phyloP scores from a whole-genome alignment of 2,888 invertebrate species.

The Platypus cylindrus region DNA sequence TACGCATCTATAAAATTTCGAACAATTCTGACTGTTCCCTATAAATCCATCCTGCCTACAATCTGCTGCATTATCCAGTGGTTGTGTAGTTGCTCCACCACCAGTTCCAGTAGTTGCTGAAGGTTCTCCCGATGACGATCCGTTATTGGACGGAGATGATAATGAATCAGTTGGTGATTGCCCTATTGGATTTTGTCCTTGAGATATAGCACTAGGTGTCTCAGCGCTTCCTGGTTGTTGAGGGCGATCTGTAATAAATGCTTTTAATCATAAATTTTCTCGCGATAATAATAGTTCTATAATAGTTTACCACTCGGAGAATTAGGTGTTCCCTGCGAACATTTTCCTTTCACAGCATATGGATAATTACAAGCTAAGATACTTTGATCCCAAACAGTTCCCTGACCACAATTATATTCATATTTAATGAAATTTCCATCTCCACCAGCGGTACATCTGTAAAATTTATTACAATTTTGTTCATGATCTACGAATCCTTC shows the following conservation, averaged over 20 bases:
- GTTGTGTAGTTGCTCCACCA: neutral
- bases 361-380: constrained; percentile 60
- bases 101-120: too few species aligned
- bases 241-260: neutral
- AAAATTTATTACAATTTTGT: constrained; percentile 55
- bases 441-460: constrained; percentile 57
- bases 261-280: too few species aligned
- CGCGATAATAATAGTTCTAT: too few species aligned
- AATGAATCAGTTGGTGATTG: neutral
- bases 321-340: constrained; percentile 12
- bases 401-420: constrained; percentile 61
- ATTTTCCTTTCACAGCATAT: constrained; percentile 39
- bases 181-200: neutral
- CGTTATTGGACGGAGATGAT: neutral
- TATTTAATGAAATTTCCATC: constrained; percentile 48
- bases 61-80: neutral
- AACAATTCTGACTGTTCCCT: constrained; percentile 54
- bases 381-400: constrained; percentile 64
- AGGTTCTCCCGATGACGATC: too few species aligned
- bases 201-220: too few species aligned
- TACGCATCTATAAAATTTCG: constrained; percentile 67
- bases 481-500: constrained; percentile 65
- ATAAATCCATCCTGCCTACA: constrained; percentile 61
- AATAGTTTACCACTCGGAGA: too few species aligned
- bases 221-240: neutral